Evolutionary conservation across 2,113 vertebrate genomes (phyloP).

Genomic region (Dasyprocta punctata): DNA sequence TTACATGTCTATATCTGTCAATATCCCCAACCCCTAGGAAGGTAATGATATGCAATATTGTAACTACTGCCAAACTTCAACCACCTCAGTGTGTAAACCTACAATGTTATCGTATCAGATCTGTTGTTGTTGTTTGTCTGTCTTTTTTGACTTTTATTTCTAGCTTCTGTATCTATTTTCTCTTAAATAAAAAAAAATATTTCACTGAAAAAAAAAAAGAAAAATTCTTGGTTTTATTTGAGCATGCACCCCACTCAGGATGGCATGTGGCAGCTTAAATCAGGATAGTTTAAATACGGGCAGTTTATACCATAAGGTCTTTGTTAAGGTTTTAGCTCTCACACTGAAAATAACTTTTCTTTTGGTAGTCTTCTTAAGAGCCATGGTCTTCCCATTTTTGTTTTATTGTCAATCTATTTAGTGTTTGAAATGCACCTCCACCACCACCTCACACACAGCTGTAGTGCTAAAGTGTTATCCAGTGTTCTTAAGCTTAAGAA

Average conservation of each 20-base stretch:
- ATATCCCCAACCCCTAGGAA: no score
- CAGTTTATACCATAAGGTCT: not conserved
- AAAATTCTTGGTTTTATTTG: not conserved
- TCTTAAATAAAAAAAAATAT: no score
- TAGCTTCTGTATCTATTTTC: no score
- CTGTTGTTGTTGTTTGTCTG: no score
- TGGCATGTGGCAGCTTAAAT: not conserved
- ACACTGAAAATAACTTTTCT: not conserved
- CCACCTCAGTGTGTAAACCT: no score
- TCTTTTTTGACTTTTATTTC: no score
- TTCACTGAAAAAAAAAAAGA: no score
- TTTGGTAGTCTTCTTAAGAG: not conserved
- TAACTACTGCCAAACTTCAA: no score
- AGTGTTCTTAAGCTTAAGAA: not conserved
- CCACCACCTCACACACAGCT: not conserved
- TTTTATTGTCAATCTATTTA: not conserved
- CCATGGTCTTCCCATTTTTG: not conserved
- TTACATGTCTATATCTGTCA: no score
- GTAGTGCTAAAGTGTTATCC: not conserved
- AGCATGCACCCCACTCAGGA: not conserved
- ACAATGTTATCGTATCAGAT: no score
- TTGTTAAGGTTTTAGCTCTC: not conserved
- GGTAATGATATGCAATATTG: no score
- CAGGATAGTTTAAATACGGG: not conserved
- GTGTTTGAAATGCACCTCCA: not conserved